Base-by-base conservation (phyloP, 2,113 vertebrate genomes). In the Lamprologus sp. region DNA sequence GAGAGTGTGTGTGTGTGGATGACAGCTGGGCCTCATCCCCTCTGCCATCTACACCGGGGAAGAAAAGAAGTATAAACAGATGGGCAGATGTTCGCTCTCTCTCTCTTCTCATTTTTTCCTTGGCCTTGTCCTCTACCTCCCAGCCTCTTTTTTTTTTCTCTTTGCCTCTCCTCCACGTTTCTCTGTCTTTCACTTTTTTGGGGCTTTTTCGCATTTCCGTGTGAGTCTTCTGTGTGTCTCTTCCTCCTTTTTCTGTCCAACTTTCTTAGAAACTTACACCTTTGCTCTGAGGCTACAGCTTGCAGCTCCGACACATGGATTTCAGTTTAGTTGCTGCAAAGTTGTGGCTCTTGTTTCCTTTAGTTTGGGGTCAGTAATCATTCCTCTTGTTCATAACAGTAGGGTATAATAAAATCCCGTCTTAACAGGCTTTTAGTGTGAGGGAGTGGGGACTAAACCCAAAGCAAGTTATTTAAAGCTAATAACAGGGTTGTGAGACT, bases 1-100 rank as follows among this genome's bases (percentile, higher is more conserved):
- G 87, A 85, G 90, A 86, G 92, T 49, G 88, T 87, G 77, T 81
- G 70, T 75, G 81, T 53, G 89, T 73, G 84, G 68, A 79, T 89
- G 93, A 94, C 95, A 96, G 94, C 95, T 95, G 95, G 93, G 92
- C 93, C 77, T 92, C 90, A 88, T 95, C 94, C 91, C 90, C 56
- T 92, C 92, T 94, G 91, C 91, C 92, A 89, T 95, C 94, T 93
- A 92, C 95, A 94, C 95, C 92, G 63, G 92, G 92, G 96, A 94
- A 92, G 90, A 94, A 84, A 90, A 92, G 90, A 92, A 95, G 93
- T 93, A 94, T 94, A 93, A 95, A 94, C 95, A 94, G 93, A 94
- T 92, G 92, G 93, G 90, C 94, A 95, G 95, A 95, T 96, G 95
- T 95, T 95, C 92, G 86, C 88, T 87, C 84, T 45, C 42, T 49